Evolutionary conservation across 1,140 invertebrate genomes (phyloP).

Genomic region (Tribolium madens): DNA sequence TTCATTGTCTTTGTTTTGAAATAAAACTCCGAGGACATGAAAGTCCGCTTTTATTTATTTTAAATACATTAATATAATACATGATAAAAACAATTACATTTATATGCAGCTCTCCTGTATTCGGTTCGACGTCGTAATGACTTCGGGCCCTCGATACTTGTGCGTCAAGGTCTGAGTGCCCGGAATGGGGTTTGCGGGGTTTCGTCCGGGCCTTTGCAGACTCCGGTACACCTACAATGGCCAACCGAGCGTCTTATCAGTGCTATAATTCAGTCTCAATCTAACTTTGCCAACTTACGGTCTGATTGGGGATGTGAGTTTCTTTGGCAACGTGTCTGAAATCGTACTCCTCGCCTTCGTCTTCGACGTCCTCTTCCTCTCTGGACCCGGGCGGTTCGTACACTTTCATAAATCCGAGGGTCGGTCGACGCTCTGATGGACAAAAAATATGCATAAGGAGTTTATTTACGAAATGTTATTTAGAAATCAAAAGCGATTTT

Average conservation of each 20-base stretch:
- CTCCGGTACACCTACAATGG: conserved; percentile 75
- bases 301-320: conserved; percentile 62
- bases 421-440: conserved; percentile 59
- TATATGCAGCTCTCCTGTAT: conserved; percentile 92
- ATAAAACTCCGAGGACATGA: conserved; percentile 27
- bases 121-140: conserved; percentile 84
- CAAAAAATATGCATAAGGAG: conserved; percentile 26
- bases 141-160: conserved; percentile 73
- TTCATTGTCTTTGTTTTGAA: neutral
- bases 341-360: conserved; percentile 63
- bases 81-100: conserved; percentile 67
- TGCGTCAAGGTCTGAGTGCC: conserved; percentile 66
- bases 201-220: conserved; percentile 74
- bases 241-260: conserved; percentile 59
- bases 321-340: conserved; percentile 65
- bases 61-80: conserved; percentile 66
- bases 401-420: conserved; percentile 64
- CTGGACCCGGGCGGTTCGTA: conserved; percentile 61
- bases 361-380: conserved; percentile 61
- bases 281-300: conserved; percentile 54
- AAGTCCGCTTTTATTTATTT: conserved; percentile 56
- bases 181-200: conserved; percentile 67
- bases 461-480: conserved; percentile 3
- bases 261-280: conserved; percentile 38
- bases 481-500: conserved; percentile 20